These are phyloP conservation scores for Drosophila kikkawai DNA, from an alignment of 1,140 invertebrate species.

Conservation along the genomic window DNA sequence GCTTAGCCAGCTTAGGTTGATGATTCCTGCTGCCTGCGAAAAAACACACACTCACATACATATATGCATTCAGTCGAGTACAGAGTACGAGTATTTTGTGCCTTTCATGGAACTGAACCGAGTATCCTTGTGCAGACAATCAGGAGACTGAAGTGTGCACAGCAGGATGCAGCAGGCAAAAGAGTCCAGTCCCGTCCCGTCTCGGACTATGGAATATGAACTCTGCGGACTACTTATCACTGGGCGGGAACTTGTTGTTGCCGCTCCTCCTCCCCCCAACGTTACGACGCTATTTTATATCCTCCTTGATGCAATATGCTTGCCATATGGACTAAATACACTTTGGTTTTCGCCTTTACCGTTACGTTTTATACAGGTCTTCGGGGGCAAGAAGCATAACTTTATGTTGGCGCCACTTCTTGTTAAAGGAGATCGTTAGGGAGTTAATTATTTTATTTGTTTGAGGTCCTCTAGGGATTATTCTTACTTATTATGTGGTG, in stretches of 20 bases:
- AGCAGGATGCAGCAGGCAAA: slow-evolving; percentile 62
- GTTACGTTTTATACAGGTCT: slow-evolving; percentile 31
- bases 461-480: not conserved
- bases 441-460: too few relatives aligned
- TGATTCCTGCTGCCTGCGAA: slow-evolving; percentile 32
- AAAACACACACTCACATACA: slow-evolving; percentile 15
- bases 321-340: slow-evolving; percentile 74
- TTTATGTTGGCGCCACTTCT: slow-evolving; percentile 17
- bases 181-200: slow-evolving; percentile 8
- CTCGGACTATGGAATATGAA: slow-evolving; percentile 5
- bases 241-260: slow-evolving; percentile 73
- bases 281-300: slow-evolving; percentile 36
- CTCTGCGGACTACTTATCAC: slow-evolving; percentile 8
- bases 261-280: slow-evolving; percentile 5
- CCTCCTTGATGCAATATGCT: slow-evolving; percentile 68
- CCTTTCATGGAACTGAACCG: slow-evolving; percentile 58
- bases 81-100: slow-evolving; percentile 27
- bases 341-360: slow-evolving; percentile 39
- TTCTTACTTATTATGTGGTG: too few relatives aligned
- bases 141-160: slow-evolving; percentile 48
- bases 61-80: slow-evolving; percentile 10
- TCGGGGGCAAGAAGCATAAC: not conserved
- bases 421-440: not conserved
- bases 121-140: slow-evolving; percentile 41
- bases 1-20: slow-evolving; percentile 69